These are phyloP conservation scores for Cotesia congregata DNA, from an alignment of 2,888 invertebrate species.

Conservation along the genomic window DNA sequence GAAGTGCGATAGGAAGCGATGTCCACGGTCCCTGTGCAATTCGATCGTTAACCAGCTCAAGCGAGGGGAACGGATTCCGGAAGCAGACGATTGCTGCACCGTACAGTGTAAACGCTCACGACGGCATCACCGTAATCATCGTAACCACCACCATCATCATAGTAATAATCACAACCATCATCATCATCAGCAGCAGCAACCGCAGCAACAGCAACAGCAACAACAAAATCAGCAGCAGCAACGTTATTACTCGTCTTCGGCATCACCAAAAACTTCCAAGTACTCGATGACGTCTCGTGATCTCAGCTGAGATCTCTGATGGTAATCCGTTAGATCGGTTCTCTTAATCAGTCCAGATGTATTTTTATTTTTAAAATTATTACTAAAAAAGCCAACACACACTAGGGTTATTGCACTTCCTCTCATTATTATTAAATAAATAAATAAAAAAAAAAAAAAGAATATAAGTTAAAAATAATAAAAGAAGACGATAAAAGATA, in stretches of 20 bases:
- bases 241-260: constrained; percentile 66
- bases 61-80: constrained; percentile 64
- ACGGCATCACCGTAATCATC: constrained; percentile 73
- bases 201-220: constrained; percentile 50
- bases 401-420: constrained; percentile 23
- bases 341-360: not conserved
- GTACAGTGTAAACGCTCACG: constrained; percentile 71
- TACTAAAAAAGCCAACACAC: not conserved
- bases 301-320: constrained; percentile 57
- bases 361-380: constrained; percentile 14
- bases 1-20: constrained; percentile 85
- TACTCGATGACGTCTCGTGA: constrained; percentile 59
- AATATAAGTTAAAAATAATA: constrained; percentile 1
- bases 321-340: constrained; percentile 4
- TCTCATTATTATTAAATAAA: constrained; percentile 26
- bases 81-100: constrained; percentile 75
- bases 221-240: constrained; percentile 14
- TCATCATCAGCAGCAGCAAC: constrained; percentile 23
- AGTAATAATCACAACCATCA: constrained; percentile 30
- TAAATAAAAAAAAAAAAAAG: constrained; percentile 17
- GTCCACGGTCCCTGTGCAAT: constrained; percentile 81
- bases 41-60: constrained; percentile 70
- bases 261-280: constrained; percentile 49
- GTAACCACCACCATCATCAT: constrained; percentile 47
- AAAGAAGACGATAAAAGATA: constrained; percentile 30